Percentiles rank a stretch among this genome's conserved stretches.
Evolutionary conservation across 2,113 vertebrate genomes (phyloP).

Genomic region (Halcyon senegalensis): DNA sequence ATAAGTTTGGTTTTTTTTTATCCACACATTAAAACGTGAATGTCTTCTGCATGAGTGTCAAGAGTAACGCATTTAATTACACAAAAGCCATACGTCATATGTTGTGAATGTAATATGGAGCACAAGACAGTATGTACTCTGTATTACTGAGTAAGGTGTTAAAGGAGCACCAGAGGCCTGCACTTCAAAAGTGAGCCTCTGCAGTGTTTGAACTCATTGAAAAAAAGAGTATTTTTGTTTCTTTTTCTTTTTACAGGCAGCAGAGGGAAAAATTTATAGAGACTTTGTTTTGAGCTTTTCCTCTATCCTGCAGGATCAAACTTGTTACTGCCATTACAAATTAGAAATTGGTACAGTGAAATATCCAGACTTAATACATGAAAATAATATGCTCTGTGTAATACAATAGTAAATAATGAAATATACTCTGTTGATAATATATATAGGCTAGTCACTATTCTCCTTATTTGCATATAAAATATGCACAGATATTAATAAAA

Average conservation of each 20-base stretch:
- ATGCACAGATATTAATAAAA: neutral
- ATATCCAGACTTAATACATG: neutral
- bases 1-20: slow-evolving; percentile 51
- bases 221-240: fast-evolving
- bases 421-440: neutral
- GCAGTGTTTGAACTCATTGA: neutral
- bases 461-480: neutral
- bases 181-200: neutral
- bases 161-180: neutral
- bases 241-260: neutral
- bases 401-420: neutral
- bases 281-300: neutral
- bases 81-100: neutral
- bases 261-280: neutral
- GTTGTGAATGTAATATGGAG: neutral
- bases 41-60: slow-evolving; percentile 47
- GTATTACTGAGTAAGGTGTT: neutral
- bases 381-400: neutral
- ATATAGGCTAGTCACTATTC: neutral
- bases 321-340: neutral
- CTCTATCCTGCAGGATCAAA: fast-evolving
- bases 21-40: slow-evolving; percentile 48
- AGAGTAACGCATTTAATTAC: slow-evolving; percentile 64
- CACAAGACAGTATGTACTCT: neutral
- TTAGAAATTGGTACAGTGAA: neutral